phyloP scores from a whole-genome alignment of 2,797 vertebrate species.

The Cyclopterus lumpus region DNA sequence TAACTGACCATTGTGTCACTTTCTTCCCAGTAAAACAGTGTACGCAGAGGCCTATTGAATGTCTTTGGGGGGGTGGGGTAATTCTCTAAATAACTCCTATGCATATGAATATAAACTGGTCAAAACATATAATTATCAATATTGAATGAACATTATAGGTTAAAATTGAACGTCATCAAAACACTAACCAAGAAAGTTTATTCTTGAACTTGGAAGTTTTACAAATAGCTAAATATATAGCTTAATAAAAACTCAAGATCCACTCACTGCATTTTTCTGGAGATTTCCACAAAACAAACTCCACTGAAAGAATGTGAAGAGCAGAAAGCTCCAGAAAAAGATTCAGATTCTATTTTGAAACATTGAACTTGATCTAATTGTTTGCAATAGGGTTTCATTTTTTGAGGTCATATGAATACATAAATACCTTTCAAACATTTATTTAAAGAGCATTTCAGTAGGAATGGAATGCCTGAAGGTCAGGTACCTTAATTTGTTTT shows the following conservation, averaged over 20 bases:
- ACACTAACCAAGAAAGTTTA: background rate
- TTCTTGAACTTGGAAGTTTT: slow-evolving; percentile 2
- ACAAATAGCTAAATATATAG: background rate
- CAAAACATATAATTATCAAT: background rate
- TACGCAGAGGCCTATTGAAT: background rate
- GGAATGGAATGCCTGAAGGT: background rate
- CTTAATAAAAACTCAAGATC: background rate
- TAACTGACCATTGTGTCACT: background rate
- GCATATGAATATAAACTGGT: background rate
- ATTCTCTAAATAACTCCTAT: background rate
- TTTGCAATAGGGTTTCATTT: background rate
- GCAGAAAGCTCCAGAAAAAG: background rate
- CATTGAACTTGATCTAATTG: background rate
- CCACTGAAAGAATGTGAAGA: background rate
- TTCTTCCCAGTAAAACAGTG: background rate
- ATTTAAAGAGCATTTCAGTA: background rate
- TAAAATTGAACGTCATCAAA: background rate
- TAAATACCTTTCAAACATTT: background rate
- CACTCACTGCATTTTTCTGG: background rate
- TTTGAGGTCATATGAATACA: background rate
- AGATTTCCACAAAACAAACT: background rate
- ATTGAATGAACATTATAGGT: background rate
- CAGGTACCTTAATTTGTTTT: background rate
- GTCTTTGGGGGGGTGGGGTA: background rate
- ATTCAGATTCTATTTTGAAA: background rate